Base-by-base conservation (phyloP, 2,888 invertebrate species). In the Aricia artaxerxes region DNA sequence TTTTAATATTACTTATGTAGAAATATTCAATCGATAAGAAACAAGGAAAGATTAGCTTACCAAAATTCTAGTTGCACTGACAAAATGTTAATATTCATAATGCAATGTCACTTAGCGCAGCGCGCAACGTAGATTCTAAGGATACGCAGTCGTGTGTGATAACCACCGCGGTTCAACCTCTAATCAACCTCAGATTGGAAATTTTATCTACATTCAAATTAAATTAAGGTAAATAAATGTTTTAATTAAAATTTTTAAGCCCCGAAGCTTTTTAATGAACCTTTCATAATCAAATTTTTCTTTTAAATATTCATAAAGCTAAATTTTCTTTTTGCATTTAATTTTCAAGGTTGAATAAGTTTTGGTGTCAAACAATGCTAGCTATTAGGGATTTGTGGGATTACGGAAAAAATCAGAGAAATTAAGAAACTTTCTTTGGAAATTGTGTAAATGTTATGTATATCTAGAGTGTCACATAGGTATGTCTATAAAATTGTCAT, bases 321-420 rank as follows among this genome's bases (percentile, higher is more conserved):
- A 77, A 80, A 83, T 84, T 85, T 83, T 85, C 85, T 84, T 84
- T 85, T 85, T 83, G 84, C 81, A 81, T 64, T 81, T 81, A 81
- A 79, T 82, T 80, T 79, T 73, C 78, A 81, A 78, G 80, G 79
- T 82, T 79, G 82, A 80, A 78, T 80, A 80, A 6, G 77, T 82
- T 81, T 78, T 80, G 80, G 49, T 78, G 77, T 80, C 79, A 80
- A 80, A 79, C 78, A 79, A 69, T 72, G 77, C 64, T 75, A 77
- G 79, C 75, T 57, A 75, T 64, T 31, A 31, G 11, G 11, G 31
- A 2, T 61, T 61, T 24, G 2, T 11, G 31, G 9, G 64, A 64
- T 64, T 11, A 64, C 31, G 7, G 4, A 64, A 1, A 11, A 31
- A 64, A 31, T 64, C 24, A 31, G 11, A 64, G 9, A 64, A 24